Base-by-base conservation (phyloP, 2,113 vertebrate genomes). In the Poeciliopsis retropinna region DNA sequence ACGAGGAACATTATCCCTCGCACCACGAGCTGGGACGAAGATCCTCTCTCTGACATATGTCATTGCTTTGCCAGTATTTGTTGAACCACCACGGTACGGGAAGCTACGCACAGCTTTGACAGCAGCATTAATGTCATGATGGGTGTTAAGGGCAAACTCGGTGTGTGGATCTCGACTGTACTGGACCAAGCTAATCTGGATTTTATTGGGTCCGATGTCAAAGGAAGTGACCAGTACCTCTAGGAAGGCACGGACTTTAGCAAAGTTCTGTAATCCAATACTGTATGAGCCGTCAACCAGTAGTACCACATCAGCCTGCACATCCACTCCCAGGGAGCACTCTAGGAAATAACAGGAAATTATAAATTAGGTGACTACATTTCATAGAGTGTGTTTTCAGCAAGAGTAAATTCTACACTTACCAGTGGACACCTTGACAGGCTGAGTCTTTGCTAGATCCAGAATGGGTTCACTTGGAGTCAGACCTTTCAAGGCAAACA, bases 1-100 rank as follows among this genome's bases (percentile, higher is more conserved):
- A n/a, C 97, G 96, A 0, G 98, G 98, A 1, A 99, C 96, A 6
- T 97, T 97, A 70, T 90, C 78, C 79, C 98, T 96, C 9, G 98
- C 97, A 13, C 98, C 98, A 73, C 96, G 97, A 79, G 80, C 79
- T 39, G 91, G 19, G 67, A 97, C 87, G 70, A 97, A 97, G 88
- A 99, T 96, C 91, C 97, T 98, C 79, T 99, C 97, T 81, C 93
- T 96, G 81, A 99, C 98, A 0, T 98, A 99, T 19, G 95, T 96
- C 97, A 99, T 99, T 51, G 98, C 98, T 88, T 95, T 98, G 81
- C 98, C 98, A n/a, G 98, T 99, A 88, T 99, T 99, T n/a, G 98
- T 99, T 86, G 98, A 99, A 83, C 98, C 98, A 64, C 98, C 98
- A 72, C 98, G 95, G 87, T 99, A 99, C 62, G 98, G 98, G 91